Conservation (phyloP, 2,888 invertebrate species). For the Acanthosepion lycidas region DNA sequence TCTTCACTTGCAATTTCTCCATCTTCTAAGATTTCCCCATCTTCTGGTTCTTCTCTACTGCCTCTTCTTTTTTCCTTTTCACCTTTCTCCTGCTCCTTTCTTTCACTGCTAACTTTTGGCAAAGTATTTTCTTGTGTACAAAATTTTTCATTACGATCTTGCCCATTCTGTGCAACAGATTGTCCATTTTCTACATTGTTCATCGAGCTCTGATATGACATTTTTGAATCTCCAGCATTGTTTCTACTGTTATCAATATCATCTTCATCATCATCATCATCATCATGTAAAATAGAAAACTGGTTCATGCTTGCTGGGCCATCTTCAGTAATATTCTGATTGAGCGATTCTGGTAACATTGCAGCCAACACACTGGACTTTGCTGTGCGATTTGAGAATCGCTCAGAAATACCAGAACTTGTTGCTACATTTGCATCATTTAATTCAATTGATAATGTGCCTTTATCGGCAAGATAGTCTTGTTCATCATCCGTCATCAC, state of each 20-base stretch:
- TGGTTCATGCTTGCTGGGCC: neutral
- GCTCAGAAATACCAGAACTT: neutral
- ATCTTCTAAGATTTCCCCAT: conserved; percentile 68
- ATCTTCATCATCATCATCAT: neutral
- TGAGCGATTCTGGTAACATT: neutral
- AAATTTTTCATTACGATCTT: neutral
- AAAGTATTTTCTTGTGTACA: neutral
- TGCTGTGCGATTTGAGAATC: neutral
- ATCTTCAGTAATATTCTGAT: neutral
- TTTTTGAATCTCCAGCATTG: neutral
- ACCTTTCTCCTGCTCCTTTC: neutral
- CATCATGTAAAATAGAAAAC: neutral
- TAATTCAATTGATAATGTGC: conserved; percentile 39
- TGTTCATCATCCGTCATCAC: conserved; percentile 43
- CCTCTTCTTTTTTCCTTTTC: conserved; percentile 48
- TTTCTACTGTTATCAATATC: neutral
- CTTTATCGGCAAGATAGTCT: conserved; percentile 24
- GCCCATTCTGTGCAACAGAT: neutral
- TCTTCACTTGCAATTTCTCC: conserved; percentile 66
- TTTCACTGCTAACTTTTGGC: neutral
- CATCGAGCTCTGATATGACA: neutral
- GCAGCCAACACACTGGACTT: neutral
- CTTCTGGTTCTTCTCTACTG: conserved; percentile 60
- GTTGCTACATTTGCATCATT: neutral
- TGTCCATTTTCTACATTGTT: neutral